Evolutionary conservation across 2,888 invertebrate genomes (phyloP).

Genomic region (Didymodactylos carnosus): DNA sequence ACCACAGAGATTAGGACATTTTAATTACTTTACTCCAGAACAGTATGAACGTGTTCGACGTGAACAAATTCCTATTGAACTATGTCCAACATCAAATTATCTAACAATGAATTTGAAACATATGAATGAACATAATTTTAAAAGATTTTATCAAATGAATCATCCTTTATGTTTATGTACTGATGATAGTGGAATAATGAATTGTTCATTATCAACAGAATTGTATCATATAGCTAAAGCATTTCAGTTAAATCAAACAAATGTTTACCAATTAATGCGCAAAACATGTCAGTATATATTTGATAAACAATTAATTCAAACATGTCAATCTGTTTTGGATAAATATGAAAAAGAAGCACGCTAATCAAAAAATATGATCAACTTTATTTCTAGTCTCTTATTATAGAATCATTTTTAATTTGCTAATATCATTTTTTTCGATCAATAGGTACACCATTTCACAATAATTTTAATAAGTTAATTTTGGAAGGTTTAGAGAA

Average conservation of each 20-base stretch:
- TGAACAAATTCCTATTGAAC: slow-evolving; percentile 9
- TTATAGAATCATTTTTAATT: not conserved
- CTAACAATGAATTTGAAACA: slow-evolving; percentile 1
- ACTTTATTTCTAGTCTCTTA: not conserved
- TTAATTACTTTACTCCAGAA: not conserved
- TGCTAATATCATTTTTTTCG: not conserved
- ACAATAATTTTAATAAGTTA: too few relatives aligned
- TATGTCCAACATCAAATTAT: slow-evolving; percentile 14
- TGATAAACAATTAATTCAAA: not conserved
- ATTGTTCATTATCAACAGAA: slow-evolving; percentile 5
- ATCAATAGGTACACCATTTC: not conserved
- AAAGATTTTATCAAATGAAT: not conserved
- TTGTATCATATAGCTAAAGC: not conserved
- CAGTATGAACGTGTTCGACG: not conserved
- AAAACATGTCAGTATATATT: slow-evolving; percentile 2
- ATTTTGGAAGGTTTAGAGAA: too few relatives aligned
- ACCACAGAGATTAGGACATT: slow-evolving; percentile 10
- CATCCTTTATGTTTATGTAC: slow-evolving; percentile 12
- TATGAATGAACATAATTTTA: slow-evolving; percentile 7
- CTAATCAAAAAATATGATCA: not conserved
- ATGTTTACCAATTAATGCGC: not conserved
- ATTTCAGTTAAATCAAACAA: not conserved
- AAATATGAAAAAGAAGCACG: too few relatives aligned
- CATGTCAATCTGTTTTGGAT: not conserved
- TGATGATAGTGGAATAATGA: slow-evolving; percentile 12